A percentile compares a stretch with the other conserved stretches of the same genome.
phyloP scores from a whole-genome alignment of 1,140 invertebrate species.

The Euwallacea similis region DNA sequence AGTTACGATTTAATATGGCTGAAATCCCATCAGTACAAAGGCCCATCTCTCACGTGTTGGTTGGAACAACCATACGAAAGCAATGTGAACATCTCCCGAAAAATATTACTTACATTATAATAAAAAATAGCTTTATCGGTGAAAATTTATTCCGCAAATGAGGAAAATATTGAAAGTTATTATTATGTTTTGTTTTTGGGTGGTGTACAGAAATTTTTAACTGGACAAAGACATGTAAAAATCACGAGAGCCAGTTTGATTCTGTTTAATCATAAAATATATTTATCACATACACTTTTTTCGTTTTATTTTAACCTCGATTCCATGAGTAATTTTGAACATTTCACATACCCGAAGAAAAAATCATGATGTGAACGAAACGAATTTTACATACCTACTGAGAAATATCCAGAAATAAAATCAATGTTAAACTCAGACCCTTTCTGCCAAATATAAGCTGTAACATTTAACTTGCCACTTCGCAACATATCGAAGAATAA shows the following conservation, averaged over 20 bases:
- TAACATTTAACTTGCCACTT: no score
- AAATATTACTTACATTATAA: constrained; percentile 16
- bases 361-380: no score
- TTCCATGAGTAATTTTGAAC: no score
- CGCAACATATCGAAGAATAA: no score
- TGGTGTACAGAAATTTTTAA: constrained; percentile 54
- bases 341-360: no score
- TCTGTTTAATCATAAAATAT: constrained; percentile 56
- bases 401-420: no score
- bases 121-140: no score
- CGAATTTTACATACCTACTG: no score
- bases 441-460: no score
- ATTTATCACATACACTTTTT: constrained; percentile 53
- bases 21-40: neutral
- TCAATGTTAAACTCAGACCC: no score
- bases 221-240: constrained; percentile 52
- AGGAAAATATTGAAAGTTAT: constrained; percentile 3
- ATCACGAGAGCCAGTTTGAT: constrained; percentile 53
- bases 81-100: constrained; percentile 15
- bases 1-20: constrained; percentile 21
- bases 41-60: neutral
- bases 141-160: no score
- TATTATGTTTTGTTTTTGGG: constrained; percentile 49
- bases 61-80: no score
- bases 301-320: constrained; percentile 17